Percentiles rank a stretch among this genome's conserved stretches.
Evolutionary conservation across 2,888 invertebrate genomes (phyloP).

Genomic region (Ormyrus labotus): DNA sequence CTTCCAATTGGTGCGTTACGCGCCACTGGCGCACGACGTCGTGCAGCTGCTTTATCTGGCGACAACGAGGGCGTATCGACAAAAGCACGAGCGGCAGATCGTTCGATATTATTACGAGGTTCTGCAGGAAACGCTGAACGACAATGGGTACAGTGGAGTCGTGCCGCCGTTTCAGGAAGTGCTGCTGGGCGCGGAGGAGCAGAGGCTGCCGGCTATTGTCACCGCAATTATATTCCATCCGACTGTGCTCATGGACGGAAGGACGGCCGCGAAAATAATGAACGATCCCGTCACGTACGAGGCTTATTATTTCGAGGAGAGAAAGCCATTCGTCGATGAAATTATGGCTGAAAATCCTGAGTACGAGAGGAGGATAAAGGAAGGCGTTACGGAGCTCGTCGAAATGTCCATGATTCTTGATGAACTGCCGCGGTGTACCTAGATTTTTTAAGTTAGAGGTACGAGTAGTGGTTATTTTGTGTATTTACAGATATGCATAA

Average conservation of each 20-base stretch:
- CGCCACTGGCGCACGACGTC: slow-evolving; percentile 47
- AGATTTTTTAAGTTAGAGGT: neutral
- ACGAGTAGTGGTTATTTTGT: no score
- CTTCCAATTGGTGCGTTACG: slow-evolving; percentile 47
- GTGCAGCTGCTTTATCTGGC: slow-evolving; percentile 41
- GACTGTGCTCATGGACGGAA: slow-evolving; percentile 66
- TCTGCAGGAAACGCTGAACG: slow-evolving; percentile 57
- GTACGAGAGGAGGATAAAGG: slow-evolving; percentile 64
- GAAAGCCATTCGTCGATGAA: slow-evolving; percentile 61
- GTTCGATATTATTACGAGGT: slow-evolving; percentile 28
- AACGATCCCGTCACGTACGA: slow-evolving; percentile 61
- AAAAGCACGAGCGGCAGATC: slow-evolving; percentile 2
- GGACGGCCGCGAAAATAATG: slow-evolving; percentile 59
- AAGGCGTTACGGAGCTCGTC: slow-evolving; percentile 62
- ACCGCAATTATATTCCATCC: slow-evolving; percentile 67
- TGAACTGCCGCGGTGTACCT: slow-evolving; percentile 13
- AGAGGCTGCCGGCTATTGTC: slow-evolving; percentile 65
- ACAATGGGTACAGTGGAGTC: slow-evolving; percentile 75
- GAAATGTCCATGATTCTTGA: slow-evolving; percentile 42
- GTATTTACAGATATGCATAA: no score
- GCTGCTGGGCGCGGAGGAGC: slow-evolving; percentile 66
- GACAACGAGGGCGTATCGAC: slow-evolving; percentile 26
- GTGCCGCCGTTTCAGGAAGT: slow-evolving; percentile 73
- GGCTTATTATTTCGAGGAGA: slow-evolving; percentile 61
- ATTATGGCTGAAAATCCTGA: slow-evolving; percentile 63